Evolutionary conservation across 2,888 invertebrate genomes (phyloP).

Genomic region (Cryptus viduatorius): DNA sequence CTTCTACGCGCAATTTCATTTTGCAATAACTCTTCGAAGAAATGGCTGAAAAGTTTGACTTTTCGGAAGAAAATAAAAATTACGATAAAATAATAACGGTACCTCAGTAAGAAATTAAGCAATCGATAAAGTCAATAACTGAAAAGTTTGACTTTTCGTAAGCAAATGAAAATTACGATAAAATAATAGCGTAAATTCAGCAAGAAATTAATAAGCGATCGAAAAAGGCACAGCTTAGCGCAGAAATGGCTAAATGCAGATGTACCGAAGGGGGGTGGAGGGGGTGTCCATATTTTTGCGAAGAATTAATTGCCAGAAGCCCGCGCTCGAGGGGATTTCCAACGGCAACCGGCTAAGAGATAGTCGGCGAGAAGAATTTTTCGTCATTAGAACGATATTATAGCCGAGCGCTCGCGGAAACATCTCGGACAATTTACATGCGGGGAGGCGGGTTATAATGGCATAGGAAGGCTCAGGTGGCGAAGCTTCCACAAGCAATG

Average conservation of each 20-base stretch:
- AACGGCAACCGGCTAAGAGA: conserved; percentile 32
- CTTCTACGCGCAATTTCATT: too few relatives aligned
- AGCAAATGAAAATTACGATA: background rate
- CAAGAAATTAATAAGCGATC: conserved; percentile 20
- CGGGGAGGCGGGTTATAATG: conserved; percentile 70
- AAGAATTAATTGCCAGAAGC: conserved; percentile 80
- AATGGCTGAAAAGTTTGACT: conserved; percentile 10
- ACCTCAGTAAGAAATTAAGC: background rate
- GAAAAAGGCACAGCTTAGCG: conserved; percentile 10
- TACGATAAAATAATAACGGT: background rate
- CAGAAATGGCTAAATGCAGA: conserved; percentile 51
- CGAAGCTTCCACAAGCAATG: conserved; percentile 63
- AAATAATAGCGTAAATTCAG: background rate
- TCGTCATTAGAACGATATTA: conserved; percentile 83
- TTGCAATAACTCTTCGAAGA: background rate
- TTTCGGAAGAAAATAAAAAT: background rate
- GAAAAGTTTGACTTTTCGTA: conserved; percentile 1
- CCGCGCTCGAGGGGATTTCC: conserved; percentile 44
- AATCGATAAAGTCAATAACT: conserved; percentile 28
- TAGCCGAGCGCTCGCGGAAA: conserved; percentile 75
- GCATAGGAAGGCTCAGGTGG: conserved; percentile 68
- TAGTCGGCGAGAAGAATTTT: conserved; percentile 70
- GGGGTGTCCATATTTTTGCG: conserved; percentile 78
- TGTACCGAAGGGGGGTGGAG: conserved; percentile 54
- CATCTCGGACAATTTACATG: conserved; percentile 80